A percentile compares a stretch with the other conserved stretches of the same genome.
Evolutionary conservation across 2,797 vertebrate species (phyloP).

Genomic region (Gobio occitaniae): DNA sequence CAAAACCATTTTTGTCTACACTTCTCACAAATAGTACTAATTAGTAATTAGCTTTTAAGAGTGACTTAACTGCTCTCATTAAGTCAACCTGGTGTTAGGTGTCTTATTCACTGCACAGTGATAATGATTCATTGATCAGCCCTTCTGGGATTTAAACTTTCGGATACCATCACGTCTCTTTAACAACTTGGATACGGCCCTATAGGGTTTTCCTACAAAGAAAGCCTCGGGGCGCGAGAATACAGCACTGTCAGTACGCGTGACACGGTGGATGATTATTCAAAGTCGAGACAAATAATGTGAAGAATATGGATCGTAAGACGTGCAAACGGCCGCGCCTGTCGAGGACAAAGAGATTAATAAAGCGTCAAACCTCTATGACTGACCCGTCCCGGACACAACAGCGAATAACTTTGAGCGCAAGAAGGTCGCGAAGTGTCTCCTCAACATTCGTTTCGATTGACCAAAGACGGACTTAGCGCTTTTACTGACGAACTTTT

Average conservation of each 20-base stretch:
- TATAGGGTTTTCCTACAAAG: not conserved
- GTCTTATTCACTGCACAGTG: not conserved
- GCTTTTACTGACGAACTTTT: not conserved
- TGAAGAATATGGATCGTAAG: not conserved
- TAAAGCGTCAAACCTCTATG: not conserved
- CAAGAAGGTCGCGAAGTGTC: constrained; percentile 25
- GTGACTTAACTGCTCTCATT: not conserved
- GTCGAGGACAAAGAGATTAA: constrained; percentile 21
- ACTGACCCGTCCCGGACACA: constrained; percentile 14
- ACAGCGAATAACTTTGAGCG: constrained; percentile 33
- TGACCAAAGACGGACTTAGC: not conserved
- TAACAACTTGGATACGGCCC: not conserved
- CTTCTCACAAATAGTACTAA: not conserved
- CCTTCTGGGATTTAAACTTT: not conserved
- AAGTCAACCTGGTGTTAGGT: not conserved
- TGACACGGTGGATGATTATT: not conserved
- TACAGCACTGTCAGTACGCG: constrained; percentile 8
- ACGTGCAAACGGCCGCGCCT: not conserved
- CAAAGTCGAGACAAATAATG: not conserved
- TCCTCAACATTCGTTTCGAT: not conserved
- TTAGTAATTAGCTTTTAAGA: not conserved
- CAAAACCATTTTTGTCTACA: not conserved
- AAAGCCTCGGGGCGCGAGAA: not conserved
- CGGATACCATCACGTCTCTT: not conserved
- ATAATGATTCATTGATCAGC: constrained; percentile 12